These are phyloP conservation scores for Agrotis puta DNA, from an alignment of 2,888 invertebrate species.

Conservation along the genomic window DNA sequence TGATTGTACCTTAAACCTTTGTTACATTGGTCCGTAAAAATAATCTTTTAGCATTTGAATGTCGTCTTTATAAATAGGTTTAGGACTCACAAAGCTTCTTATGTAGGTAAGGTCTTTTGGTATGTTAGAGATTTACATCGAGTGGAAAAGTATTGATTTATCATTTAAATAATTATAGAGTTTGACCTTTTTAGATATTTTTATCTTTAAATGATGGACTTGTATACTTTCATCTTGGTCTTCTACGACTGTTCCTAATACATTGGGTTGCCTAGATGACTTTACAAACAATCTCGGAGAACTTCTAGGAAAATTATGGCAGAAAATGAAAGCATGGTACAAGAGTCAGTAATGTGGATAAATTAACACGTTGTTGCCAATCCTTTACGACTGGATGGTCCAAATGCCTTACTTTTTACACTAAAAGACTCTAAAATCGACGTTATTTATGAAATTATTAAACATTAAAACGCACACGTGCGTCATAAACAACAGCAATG, in stretches of 20 bases:
- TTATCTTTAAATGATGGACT: background rate
- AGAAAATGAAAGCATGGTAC: background rate
- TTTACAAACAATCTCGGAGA: background rate
- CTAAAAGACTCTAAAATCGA: constrained; percentile 55
- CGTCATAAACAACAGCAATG: constrained; percentile 75
- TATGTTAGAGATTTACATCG: constrained; percentile 8
- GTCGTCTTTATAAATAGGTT: constrained; percentile 42
- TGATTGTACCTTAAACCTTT: constrained; percentile 32
- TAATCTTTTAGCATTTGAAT: constrained; percentile 56
- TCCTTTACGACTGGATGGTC: background rate
- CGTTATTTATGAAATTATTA: constrained; percentile 68
- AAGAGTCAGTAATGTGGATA: background rate
- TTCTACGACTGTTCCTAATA: no score
- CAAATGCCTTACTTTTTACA: constrained; percentile 35
- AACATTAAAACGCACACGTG: constrained; percentile 68
- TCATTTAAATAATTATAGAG: background rate
- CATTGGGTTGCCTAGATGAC: no score
- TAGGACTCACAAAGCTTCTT: constrained; percentile 17
- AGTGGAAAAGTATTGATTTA: background rate
- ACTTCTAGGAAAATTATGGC: background rate
- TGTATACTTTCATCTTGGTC: no score
- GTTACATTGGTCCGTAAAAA: constrained; percentile 49
- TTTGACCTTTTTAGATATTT: background rate
- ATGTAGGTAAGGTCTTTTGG: constrained; percentile 16
- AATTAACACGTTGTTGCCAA: no score